Base-by-base conservation (phyloP, 2,888 invertebrate genomes). In the Drosophila buzzatii region DNA sequence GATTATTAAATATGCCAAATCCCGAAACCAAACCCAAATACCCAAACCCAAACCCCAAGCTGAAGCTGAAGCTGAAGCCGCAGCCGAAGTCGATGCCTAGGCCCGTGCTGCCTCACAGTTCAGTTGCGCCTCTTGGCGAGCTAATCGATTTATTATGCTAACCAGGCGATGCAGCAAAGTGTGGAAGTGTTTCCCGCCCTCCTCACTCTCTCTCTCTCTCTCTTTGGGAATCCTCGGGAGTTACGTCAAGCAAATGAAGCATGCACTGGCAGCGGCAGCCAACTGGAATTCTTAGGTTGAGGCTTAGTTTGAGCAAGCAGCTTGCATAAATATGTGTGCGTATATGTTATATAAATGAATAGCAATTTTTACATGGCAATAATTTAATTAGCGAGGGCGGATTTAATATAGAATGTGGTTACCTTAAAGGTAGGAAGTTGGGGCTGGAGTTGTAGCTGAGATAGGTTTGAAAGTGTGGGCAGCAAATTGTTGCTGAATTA, bases 111-210 rank as follows among this genome's bases (percentile, higher is more conserved):
- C 56, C 56, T 23, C 35, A 41, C 18, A 41, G 56, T 56, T 49
- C 23, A 35, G 45, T 33, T 56, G 39, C 62, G 61, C 49, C 81
- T 66, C 66, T 61, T 64, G 70, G 55, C 55, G 57, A 82, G 85
- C 90, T 90, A 89, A 86, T 86, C 86, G 86, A 86, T 86, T 90
- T 90, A 86, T 90, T 86, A 89, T 89, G 90, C 86, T 85, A 86
- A 90, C 90, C 90, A 87, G 86, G 77, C 90, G 88, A 76, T 82
- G 91, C 88, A 85, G 88, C 67, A 79, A 84, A 89, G 65, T 80
- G 70, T 73, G 63, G 57, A 57, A 57, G 52, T 80, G 57, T 57
- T 55, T 39, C 53, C 44, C 31, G 6, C 3, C 20, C 23, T 23
- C 3, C 33, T 7, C 33, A 2, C 4, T 4, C 41, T 10, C 41